Conservation (phyloP, 1,140 invertebrate genomes). For the Lasaia peninsularis region DNA sequence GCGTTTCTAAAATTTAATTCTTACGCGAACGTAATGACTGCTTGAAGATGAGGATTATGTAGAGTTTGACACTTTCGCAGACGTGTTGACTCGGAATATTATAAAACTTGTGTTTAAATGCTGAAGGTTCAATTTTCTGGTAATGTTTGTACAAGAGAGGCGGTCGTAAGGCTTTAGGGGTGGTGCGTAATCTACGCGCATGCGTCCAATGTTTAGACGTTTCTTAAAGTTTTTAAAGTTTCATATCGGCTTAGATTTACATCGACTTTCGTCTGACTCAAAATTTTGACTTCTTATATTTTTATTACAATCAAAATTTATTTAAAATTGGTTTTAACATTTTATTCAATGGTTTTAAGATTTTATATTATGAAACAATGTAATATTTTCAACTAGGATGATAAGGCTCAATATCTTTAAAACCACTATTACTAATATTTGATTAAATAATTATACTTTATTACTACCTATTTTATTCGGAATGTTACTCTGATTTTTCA, state of each 20-base stretch:
- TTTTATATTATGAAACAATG: no score
- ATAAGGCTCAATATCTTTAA: no score
- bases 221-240: slow-evolving; percentile 41
- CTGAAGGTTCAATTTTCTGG: slow-evolving; percentile 63
- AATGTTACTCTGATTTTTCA: no score
- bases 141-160: slow-evolving; percentile 53
- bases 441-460: no score
- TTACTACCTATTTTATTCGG: no score
- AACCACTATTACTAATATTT: no score
- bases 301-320: not conserved
- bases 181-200: slow-evolving; percentile 70
- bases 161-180: slow-evolving; percentile 71
- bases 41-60: slow-evolving; percentile 62
- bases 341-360: not conserved
- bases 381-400: no score
- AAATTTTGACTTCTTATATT: not conserved
- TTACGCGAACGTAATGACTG: slow-evolving; percentile 68
- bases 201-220: slow-evolving; percentile 62
- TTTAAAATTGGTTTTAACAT: not conserved
- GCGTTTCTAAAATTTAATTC: slow-evolving; percentile 65
- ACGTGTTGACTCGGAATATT: slow-evolving; percentile 38
- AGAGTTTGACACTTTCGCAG: slow-evolving; percentile 48
- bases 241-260: not conserved
- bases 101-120: slow-evolving; percentile 48
- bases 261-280: not conserved